Base-by-base conservation (phyloP, 2,888 invertebrate species). In the Heliconius sara region DNA sequence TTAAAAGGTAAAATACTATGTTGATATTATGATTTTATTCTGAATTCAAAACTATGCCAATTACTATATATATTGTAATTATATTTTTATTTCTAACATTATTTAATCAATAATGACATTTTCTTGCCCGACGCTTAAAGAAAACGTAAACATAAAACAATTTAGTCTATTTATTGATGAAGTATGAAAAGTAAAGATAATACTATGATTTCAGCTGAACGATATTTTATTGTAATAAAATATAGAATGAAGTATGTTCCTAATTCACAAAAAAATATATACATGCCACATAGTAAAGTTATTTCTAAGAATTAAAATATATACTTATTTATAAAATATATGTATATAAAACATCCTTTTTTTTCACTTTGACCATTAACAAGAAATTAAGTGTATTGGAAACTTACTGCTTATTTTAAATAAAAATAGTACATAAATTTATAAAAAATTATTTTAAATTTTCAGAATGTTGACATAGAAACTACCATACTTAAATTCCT, bases 391-490 rank as follows among this genome's bases (percentile, higher is more conserved):
- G 13, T 27, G 65, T 65, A 27, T 27, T 63, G 57, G 19, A n/a
- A n/a, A n/a, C 57, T 57, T 19, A 9, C 22, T 9, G 3, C 22
- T 57, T 57, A 47, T 47, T 47, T 47, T 47, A 47, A 4, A 60
- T 2, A 60, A n/a, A 60, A 60, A 60, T 60, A 12, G 13, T 27
- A 27, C 27, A 27, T 65, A 65, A 4, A 16, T 65, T 65, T 65
- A 27, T 27, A 16, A 65, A 65, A 10, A 70, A 70, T 6, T 25
- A 70, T 47, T 12, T 7, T 1, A 70, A 43, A 79, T 82, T 92
- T 92, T 85, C 90, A 95, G 95, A 84, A 95, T 93, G 93, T 89
- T 89, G 86, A 89, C 88, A 67, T 91, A 89, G 87, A 81, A 79
- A 74, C 77, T 81, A 72, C 52, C 43, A 81, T 67, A 81, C 81